Conservation (phyloP, 2,888 invertebrate genomes). For the Desoria tigrina region DNA sequence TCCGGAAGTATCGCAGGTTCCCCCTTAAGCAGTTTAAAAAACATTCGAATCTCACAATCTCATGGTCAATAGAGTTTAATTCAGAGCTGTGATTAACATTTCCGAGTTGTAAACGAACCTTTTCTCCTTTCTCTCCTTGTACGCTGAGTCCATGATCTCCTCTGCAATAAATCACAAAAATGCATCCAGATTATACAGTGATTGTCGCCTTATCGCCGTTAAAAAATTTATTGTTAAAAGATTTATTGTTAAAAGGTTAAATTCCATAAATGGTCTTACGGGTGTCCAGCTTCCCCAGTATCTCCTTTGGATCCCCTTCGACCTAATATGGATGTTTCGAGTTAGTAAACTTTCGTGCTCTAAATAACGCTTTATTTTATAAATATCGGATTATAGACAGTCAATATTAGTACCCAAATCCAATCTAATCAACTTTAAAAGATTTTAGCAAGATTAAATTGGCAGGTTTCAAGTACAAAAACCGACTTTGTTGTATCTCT, state of each 20-base stretch:
- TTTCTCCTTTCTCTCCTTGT: conserved; percentile 33
- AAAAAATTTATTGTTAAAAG: neutral
- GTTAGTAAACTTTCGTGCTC: too few species aligned
- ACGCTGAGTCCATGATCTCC: conserved; percentile 25
- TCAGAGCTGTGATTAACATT: too few species aligned
- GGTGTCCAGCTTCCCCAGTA: conserved; percentile 22
- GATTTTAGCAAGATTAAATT: neutral
- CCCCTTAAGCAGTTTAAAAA: conserved; percentile 22
- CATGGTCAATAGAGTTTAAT: too few species aligned
- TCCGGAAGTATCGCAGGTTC: conserved; percentile 34
- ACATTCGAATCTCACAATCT: neutral
- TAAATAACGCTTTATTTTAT: too few species aligned
- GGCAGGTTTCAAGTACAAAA: neutral
- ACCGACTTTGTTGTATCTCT: too few species aligned
- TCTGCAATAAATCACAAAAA: neutral
- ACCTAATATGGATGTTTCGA: too few species aligned
- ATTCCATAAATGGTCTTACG: conserved; percentile 29
- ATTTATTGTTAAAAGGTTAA: conserved; percentile 11
- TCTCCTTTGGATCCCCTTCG: conserved; percentile 19
- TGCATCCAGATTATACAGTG: neutral
- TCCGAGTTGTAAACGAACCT: conserved; percentile 17
- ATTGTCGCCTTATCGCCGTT: neutral
- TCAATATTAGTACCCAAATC: too few species aligned
- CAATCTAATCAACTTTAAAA: too few species aligned
- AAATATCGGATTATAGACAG: too few species aligned